These are phyloP conservation scores for human (Homo sapiens) DNA, from an alignment of 2,113 vertebrate genomes.

Conservation along the genomic window DNA sequence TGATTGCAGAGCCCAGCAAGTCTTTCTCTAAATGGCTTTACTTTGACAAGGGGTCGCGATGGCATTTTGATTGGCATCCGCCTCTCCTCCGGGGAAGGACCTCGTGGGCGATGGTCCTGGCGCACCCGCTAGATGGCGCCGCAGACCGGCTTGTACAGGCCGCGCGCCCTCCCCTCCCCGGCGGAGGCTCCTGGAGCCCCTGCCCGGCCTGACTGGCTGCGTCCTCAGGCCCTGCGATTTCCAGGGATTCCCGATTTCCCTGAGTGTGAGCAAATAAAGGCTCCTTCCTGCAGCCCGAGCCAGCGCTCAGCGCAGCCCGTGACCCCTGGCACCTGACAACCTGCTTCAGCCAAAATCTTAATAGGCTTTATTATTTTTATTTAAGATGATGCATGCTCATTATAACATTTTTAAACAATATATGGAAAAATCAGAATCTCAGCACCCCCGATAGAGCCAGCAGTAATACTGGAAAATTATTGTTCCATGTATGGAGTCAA, in stretches of 20 bases:
- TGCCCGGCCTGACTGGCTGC: neutral
- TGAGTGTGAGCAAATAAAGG: neutral
- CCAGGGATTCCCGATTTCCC: neutral
- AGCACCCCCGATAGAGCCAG: fast-evolving
- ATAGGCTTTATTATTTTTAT: neutral
- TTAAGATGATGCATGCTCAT: neutral
- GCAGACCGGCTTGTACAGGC: neutral
- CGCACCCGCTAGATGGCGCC: slow-evolving; percentile 53
- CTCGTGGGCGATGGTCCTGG: neutral
- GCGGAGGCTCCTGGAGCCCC: neutral
- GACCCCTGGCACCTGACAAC: neutral
- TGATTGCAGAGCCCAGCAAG: neutral
- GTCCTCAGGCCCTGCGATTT: neutral
- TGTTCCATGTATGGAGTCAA: fast-evolving
- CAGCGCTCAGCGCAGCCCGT: neutral
- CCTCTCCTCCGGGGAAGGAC: neutral
- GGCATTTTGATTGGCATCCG: neutral
- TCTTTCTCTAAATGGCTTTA: neutral
- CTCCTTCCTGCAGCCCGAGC: neutral
- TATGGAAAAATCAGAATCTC: neutral
- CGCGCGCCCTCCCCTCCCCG: neutral
- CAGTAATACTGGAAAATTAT: fast-evolving
- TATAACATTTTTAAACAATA: neutral
- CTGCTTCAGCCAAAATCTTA: neutral
- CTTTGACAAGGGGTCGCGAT: neutral